phyloP scores from a whole-genome alignment of 2,888 invertebrate genomes.

The Sminthurides aquaticus region DNA sequence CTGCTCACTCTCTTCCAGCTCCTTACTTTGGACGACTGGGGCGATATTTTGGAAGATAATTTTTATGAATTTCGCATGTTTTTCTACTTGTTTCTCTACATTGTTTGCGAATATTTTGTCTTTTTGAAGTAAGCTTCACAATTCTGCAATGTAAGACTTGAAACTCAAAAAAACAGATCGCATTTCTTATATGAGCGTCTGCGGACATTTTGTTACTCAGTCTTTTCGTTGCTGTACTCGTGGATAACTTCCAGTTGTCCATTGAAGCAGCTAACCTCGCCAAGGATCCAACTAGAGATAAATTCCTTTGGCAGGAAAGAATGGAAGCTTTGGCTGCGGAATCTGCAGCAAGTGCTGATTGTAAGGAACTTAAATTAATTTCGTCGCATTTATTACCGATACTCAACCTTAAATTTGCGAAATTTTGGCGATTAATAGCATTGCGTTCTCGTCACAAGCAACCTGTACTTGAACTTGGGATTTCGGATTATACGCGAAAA shows the following conservation, averaged over 20 bases:
- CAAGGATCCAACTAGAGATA: conserved; percentile 26
- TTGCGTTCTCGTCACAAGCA: conserved; percentile 14
- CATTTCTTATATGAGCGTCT: too few species aligned
- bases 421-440: conserved; percentile 2
- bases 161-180: neutral
- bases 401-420: neutral
- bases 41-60: conserved; percentile 45
- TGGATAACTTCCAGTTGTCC: conserved; percentile 45
- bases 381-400: too few species aligned
- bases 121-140: conserved; percentile 41
- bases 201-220: too few species aligned
- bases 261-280: conserved; percentile 42
- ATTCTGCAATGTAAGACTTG: neutral
- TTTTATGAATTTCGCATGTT: conserved; percentile 37
- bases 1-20: conserved; percentile 49
- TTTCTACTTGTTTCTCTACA: conserved; percentile 44
- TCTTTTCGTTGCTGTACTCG: conserved; percentile 46
- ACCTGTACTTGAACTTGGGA: conserved; percentile 22
- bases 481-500: conserved; percentile 34
- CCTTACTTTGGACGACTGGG: conserved; percentile 50
- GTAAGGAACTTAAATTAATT: too few species aligned
- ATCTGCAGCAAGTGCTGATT: neutral
- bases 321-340: neutral
- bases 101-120: conserved; percentile 45
- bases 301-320: conserved; percentile 11